Evolutionary conservation across 2,888 invertebrate genomes (phyloP), one percentile per base, ranked within the genome.

Genomic region (Minunthozetes semirufus): DNA sequence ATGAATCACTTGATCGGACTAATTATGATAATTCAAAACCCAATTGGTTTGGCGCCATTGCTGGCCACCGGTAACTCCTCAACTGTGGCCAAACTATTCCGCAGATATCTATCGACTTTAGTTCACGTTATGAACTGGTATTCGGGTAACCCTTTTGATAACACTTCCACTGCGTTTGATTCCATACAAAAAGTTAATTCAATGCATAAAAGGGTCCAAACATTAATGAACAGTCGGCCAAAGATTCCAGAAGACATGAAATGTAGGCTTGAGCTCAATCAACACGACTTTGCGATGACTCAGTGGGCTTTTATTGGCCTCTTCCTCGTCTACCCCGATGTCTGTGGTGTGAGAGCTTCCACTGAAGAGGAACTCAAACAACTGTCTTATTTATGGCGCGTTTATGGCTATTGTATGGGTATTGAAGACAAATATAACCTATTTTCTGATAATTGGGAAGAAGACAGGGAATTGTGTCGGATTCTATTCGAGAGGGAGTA

Each of bases 221-320:
- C 33, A 48, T 4, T 19, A 74, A 72, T 76, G 76, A 76, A 76
- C 66, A 56, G 59, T 25, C 38, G 48, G 17, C 29, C 48, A 3
- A 42, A 50, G 0, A 25, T 25, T n/a, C 48, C n/a, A n/a, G 15
- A 33, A n/a, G 15, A 33, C 0, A 70, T 50, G 8, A 48, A 48
- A 13, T 83, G 83, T 0, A 84, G 86, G 9, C 71, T 78, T 13
- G 84, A 85, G 59, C 88, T 93, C 56, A 88, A 89, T 0, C 94
- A 94, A 82, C 87, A 89, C 78, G 93, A 94, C 81, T 87, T 94
- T 86, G 90, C 90, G 0, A 82, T 93, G 17, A 93, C 94, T 0
- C 92, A 91, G 83, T 91, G 91, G 81, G 93, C 92, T 5, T 94
- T 94, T 81, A 87, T 94, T 81, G 94, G 93, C 0, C 88, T 88